phyloP scores from a whole-genome alignment of 1,140 invertebrate species.

The Choristoneura fumiferana region DNA sequence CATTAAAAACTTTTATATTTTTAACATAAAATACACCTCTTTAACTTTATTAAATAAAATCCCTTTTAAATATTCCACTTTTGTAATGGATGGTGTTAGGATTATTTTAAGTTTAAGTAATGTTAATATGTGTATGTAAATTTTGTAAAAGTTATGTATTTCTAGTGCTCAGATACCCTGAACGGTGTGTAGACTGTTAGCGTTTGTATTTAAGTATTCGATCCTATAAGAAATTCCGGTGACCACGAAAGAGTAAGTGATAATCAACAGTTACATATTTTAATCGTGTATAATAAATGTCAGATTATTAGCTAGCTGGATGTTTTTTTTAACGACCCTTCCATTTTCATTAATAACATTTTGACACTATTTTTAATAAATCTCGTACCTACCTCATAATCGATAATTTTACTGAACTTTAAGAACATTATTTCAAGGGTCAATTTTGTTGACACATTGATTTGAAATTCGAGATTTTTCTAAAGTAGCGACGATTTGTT shows the following conservation, averaged over 20 bases:
- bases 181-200: conserved; percentile 21
- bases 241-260: conserved; percentile 33
- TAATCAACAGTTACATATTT: conserved; percentile 48
- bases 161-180: conserved; percentile 5
- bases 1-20: conserved; percentile 53
- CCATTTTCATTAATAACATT: too few relatives aligned
- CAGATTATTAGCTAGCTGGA: conserved; percentile 41
- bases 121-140: conserved; percentile 45
- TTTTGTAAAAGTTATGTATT: conserved; percentile 51
- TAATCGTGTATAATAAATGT: conserved; percentile 61
- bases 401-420: too few relatives aligned
- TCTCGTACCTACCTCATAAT: too few relatives aligned
- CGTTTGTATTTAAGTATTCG: conserved; percentile 47
- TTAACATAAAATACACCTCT: conserved; percentile 31
- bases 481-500: too few relatives aligned
- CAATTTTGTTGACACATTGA: too few relatives aligned
- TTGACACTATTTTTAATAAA: too few relatives aligned
- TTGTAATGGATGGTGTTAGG: conserved; percentile 55
- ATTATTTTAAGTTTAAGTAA: conserved; percentile 37
- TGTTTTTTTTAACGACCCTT: conserved; percentile 29
- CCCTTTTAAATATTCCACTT: conserved; percentile 51
- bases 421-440: too few relatives aligned
- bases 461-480: too few relatives aligned
- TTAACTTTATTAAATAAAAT: conserved; percentile 30
- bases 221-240: conserved; percentile 30